phyloP scores from a whole-genome alignment of 2,113 vertebrate species.

The Thalassarche chlororhynchos region DNA sequence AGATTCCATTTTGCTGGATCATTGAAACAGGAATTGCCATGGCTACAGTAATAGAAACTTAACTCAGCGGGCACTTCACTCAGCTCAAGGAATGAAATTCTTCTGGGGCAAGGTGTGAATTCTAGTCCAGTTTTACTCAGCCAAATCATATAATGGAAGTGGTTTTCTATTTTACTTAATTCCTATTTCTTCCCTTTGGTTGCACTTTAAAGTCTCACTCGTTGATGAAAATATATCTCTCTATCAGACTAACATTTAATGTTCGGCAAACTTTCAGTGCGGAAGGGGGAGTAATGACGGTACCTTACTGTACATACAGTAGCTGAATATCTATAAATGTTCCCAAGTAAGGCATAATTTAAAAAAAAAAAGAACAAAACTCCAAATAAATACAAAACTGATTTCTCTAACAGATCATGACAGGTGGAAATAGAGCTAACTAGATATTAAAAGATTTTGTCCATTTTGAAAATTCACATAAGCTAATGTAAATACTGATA shows the following conservation, averaged over 20 bases:
- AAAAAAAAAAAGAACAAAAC: neutral
- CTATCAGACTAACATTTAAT: neutral
- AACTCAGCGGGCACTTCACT: neutral
- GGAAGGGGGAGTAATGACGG: neutral
- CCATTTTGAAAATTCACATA: neutral
- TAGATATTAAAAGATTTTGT: neutral
- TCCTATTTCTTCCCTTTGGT: neutral
- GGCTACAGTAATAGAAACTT: slow-evolving; percentile 6
- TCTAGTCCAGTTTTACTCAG: neutral
- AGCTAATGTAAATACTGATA: neutral
- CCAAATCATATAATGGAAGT: neutral
- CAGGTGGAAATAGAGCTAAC: neutral
- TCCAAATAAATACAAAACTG: neutral
- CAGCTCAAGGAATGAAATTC: neutral
- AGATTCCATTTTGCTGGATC: slow-evolving; percentile 10
- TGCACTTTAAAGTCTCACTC: neutral
- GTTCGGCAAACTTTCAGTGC: neutral
- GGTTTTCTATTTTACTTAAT: neutral
- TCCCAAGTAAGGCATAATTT: neutral
- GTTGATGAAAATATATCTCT: neutral
- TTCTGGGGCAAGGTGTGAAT: neutral
- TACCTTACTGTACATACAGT: neutral
- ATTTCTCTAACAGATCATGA: neutral
- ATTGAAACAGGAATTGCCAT: slow-evolving; percentile 34
- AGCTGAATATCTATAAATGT: neutral